Conservation (phyloP, 2,888 invertebrate species). For the Tineola bisselliella region DNA sequence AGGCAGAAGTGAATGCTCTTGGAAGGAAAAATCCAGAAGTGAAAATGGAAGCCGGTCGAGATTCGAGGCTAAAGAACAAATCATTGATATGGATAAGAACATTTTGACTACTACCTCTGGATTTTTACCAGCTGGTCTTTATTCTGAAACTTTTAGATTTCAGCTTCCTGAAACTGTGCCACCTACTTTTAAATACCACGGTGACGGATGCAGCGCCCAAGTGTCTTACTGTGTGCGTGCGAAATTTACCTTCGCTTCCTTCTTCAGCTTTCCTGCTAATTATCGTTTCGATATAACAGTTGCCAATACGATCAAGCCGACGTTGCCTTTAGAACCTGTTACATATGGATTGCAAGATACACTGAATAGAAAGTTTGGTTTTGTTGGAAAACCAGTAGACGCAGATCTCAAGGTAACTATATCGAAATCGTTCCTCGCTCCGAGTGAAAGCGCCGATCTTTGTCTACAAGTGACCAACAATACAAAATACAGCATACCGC, state of each 20-base stretch:
- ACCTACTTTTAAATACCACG: conserved; percentile 1
- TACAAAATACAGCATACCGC: conserved; percentile 7
- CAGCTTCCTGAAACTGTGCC: not conserved
- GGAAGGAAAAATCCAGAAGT: conserved; percentile 7
- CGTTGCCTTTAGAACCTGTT: not conserved
- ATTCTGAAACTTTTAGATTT: not conserved
- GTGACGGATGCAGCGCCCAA: not conserved
- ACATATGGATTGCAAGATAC: not conserved
- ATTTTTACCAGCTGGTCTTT: not conserved
- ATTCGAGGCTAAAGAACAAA: conserved; percentile 8
- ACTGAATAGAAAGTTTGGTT: not conserved
- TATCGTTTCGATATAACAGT: not conserved
- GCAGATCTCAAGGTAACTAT: conserved; percentile 7
- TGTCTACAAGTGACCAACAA: conserved; percentile 8
- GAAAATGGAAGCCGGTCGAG: conserved; percentile 1
- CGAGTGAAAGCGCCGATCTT: conserved; percentile 3
- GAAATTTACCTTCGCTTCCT: not conserved
- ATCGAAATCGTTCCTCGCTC: not conserved
- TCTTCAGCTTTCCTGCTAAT: conserved; percentile 7
- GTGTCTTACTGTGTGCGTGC: not conserved
- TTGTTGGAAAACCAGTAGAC: not conserved
- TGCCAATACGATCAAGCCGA: not conserved
- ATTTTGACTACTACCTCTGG: not conserved
- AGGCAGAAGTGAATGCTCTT: conserved; percentile 1
- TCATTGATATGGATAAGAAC: conserved; percentile 1